A percentile compares a stretch with the other conserved stretches of the same genome.
Evolutionary conservation across 2,113 vertebrate species (phyloP).

Genomic region (Bothrops jararaca): DNA sequence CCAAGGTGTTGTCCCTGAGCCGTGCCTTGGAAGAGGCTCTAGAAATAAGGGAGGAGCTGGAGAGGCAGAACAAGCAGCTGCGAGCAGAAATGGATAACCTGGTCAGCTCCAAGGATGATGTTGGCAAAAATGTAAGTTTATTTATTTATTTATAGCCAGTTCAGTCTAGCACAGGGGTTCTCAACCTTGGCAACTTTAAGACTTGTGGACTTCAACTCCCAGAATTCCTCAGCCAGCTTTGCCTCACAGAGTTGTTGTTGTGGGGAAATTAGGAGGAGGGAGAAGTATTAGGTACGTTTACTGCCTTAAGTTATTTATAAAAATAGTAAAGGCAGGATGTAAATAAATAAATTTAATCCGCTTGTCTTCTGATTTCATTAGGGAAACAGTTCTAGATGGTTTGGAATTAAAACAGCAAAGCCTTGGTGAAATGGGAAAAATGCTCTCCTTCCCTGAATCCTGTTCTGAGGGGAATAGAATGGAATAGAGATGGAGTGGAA

Average conservation of each 20-base stretch:
- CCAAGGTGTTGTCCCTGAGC: constrained; percentile 75
- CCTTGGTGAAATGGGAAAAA: not conserved
- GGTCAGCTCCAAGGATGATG: constrained; percentile 87
- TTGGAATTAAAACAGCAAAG: not conserved
- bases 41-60: constrained; percentile 81
- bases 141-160: not conserved
- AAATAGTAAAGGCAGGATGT: not conserved
- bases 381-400: not conserved
- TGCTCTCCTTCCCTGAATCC: not conserved
- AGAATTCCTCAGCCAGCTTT: too few relatives aligned
- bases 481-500: too few relatives aligned
- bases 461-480: not conserved
- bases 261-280: not conserved
- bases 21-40: constrained; percentile 81
- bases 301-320: not conserved
- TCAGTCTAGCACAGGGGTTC: not conserved
- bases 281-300: not conserved
- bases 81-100: constrained; percentile 85
- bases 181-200: too few relatives aligned
- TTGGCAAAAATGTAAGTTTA: constrained; percentile 83
- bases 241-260: not conserved
- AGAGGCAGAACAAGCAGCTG: constrained; percentile 83
- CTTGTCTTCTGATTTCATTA: not conserved
- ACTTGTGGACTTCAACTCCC: too few relatives aligned
- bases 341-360: not conserved